Evolutionary conservation across 2,797 vertebrate genomes (phyloP).

Genomic region (Coluber constrictor): DNA sequence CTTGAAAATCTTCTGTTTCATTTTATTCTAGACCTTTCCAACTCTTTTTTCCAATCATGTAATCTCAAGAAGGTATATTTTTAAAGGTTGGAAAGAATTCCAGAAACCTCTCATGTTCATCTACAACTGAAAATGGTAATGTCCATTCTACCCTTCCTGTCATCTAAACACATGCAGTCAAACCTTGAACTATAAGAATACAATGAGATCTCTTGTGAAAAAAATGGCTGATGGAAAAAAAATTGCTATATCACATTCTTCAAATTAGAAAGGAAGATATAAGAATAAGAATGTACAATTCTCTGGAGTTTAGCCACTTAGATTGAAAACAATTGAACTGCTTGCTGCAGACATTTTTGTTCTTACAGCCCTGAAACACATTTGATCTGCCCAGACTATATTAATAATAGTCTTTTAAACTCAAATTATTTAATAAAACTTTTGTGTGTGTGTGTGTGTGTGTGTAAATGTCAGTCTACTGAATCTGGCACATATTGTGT

Average conservation of each 20-base stretch:
- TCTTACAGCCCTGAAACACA: not conserved
- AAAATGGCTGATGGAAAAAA: not conserved
- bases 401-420: conserved; percentile 6
- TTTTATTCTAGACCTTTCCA: not conserved
- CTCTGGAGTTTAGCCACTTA: not conserved
- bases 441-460: not conserved
- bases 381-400: not conserved
- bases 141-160: not conserved
- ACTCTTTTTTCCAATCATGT: not conserved
- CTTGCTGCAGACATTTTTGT: not conserved
- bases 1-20: not conserved
- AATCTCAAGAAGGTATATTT: not conserved
- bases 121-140: not conserved
- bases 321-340: not conserved
- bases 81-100: not conserved
- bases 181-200: not conserved
- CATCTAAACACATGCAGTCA: not conserved
- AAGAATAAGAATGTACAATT: not conserved
- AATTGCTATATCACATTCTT: not conserved
- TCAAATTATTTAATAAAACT: not conserved
- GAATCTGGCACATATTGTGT: not conserved
- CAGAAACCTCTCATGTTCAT: not conserved
- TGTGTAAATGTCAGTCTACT: conserved; percentile 15
- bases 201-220: not conserved
- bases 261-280: not conserved